Percentiles rank a stretch among this genome's conserved stretches.
Conservation (phyloP, 2,888 invertebrate genomes). For the Agrotis clavis region DNA sequence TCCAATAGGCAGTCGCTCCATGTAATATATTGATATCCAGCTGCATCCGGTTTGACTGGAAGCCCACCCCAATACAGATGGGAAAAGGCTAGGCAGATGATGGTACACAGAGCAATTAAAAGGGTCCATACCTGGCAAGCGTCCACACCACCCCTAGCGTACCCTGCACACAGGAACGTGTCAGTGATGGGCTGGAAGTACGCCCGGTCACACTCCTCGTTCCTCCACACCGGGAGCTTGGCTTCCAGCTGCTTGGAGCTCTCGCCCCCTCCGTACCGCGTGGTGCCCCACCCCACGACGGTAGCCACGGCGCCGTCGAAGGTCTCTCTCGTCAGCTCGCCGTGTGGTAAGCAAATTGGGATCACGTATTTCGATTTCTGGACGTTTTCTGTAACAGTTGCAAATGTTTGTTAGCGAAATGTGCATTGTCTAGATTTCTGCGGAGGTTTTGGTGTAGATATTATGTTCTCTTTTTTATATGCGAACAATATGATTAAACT, state of each 20-base stretch:
- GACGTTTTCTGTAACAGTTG: conserved; percentile 91
- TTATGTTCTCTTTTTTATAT: too few species aligned
- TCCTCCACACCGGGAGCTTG: conserved; percentile 96
- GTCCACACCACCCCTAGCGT: conserved; percentile 97
- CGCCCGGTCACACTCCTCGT: conserved; percentile 96
- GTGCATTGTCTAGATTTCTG: too few species aligned
- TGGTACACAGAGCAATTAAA: too few species aligned
- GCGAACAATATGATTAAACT: too few species aligned
- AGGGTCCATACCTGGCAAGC: conserved; percentile 95
- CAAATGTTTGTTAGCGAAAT: neutral
- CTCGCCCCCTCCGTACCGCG: conserved; percentile 96
- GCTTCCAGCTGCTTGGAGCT: conserved; percentile 96
- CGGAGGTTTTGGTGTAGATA: too few species aligned
- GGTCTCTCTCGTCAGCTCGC: conserved; percentile 89
- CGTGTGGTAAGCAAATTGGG: conserved; percentile 95
- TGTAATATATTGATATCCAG: too few species aligned
- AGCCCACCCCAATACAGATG: too few species aligned
- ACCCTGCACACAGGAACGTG: conserved; percentile 97
- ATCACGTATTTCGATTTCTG: conserved; percentile 96
- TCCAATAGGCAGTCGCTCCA: too few species aligned
- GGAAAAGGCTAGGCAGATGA: too few species aligned
- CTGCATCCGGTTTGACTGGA: too few species aligned
- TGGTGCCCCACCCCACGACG: conserved; percentile 98
- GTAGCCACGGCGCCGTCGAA: conserved; percentile 95
- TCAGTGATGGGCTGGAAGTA: conserved; percentile 98